A percentile compares a stretch with the other conserved stretches of the same genome.
phyloP scores from a whole-genome alignment of 1,140 invertebrate species.

The Wiebesia pumilae region DNA sequence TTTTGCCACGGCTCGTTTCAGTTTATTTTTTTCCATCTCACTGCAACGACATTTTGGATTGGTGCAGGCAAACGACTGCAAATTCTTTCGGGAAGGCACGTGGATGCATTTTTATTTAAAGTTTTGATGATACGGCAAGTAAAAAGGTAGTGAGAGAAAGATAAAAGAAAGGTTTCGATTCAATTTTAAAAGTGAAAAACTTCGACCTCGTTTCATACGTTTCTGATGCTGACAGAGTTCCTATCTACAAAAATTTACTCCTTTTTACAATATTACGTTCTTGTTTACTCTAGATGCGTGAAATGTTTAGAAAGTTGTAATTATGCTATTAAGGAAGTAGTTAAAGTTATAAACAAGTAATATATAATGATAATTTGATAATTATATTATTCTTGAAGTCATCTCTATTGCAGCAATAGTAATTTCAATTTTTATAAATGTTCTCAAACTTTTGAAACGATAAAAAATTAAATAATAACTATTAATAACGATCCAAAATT shows the following conservation, averaged over 20 bases:
- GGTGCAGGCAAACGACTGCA: background rate
- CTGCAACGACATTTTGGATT: background rate
- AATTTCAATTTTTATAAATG: no score
- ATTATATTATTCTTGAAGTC: no score
- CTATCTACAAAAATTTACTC: slow-evolving; percentile 13
- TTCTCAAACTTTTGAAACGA: no score
- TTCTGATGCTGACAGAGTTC: background rate
- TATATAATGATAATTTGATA: no score
- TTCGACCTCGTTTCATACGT: slow-evolving; percentile 40
- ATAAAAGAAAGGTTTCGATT: background rate
- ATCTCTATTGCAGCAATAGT: no score
- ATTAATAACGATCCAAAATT: no score
- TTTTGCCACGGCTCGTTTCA: slow-evolving; percentile 23
- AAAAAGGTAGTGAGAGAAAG: background rate
- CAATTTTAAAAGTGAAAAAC: slow-evolving; percentile 49
- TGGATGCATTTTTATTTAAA: slow-evolving; percentile 51
- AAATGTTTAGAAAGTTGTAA: no score
- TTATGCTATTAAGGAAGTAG: no score
- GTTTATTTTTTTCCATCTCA: slow-evolving; percentile 25
- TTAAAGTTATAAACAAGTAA: no score
- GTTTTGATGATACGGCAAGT: slow-evolving; percentile 2
- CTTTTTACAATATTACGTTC: background rate
- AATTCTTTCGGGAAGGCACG: slow-evolving; percentile 23
- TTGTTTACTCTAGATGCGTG: background rate
- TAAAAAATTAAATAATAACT: no score